Evolutionary conservation across 2,113 vertebrate genomes (phyloP).

Genomic region (Dasyprocta punctata): DNA sequence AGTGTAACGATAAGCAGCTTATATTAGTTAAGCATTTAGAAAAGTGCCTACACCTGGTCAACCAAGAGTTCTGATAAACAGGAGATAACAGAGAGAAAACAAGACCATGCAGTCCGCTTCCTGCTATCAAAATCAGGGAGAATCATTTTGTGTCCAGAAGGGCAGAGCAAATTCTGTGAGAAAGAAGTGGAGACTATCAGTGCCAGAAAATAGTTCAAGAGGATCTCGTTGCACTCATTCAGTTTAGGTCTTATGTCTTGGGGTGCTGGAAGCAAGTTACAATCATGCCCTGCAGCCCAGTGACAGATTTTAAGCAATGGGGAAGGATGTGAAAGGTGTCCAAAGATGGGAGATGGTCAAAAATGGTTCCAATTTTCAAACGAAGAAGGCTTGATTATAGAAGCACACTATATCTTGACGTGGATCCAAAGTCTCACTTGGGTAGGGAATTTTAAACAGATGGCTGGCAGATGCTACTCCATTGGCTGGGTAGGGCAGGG

Average conservation of each 20-base stretch:
- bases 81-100: neutral
- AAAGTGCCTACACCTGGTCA: neutral
- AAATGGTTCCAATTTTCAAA: neutral
- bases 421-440: constrained; percentile 3
- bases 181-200: neutral
- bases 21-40: neutral
- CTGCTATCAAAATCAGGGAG: neutral
- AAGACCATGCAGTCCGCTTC: neutral
- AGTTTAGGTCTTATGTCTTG: neutral
- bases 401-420: neutral
- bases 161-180: neutral
- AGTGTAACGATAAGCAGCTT: neutral
- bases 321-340: neutral
- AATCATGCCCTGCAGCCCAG: rapidly evolving
- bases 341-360: neutral
- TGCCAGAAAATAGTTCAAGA: neutral
- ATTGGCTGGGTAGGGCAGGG: neutral
- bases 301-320: neutral
- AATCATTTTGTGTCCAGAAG: neutral
- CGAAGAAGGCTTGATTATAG: neutral
- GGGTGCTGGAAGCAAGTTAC: neutral
- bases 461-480: constrained; percentile 53
- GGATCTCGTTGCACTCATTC: neutral
- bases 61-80: neutral
- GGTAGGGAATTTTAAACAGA: constrained; percentile 41